Conservation (phyloP, 1,140 invertebrate genomes). For the Drosophila neocordata region DNA sequence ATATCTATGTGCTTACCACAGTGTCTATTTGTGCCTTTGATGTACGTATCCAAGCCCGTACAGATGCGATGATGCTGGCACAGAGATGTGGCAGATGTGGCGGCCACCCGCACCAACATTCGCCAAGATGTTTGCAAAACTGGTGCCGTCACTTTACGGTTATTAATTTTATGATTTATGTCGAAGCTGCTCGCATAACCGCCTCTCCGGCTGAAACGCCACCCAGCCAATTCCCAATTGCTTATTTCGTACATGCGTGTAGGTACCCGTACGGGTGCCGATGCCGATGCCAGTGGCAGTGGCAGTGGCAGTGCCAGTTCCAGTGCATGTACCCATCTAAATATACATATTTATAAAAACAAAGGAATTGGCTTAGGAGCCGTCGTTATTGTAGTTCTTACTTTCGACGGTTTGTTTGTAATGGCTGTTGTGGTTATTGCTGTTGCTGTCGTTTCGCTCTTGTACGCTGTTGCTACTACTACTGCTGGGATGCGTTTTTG, state of each 20-base stretch:
- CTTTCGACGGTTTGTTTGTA: slow-evolving; percentile 18
- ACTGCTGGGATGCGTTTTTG: slow-evolving; percentile 68
- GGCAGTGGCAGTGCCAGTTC: too few species aligned
- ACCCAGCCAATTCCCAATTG: slow-evolving; percentile 17
- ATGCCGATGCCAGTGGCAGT: not conserved
- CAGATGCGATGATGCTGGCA: slow-evolving; percentile 17
- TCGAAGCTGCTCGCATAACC: slow-evolving; percentile 76
- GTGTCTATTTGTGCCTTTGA: slow-evolving; percentile 53
- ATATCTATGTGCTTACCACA: slow-evolving; percentile 34
- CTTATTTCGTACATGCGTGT: slow-evolving; percentile 15
- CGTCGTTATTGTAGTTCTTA: slow-evolving; percentile 33
- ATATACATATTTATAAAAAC: slow-evolving; percentile 29
- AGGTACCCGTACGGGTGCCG: not conserved
- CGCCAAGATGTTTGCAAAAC: slow-evolving; percentile 67
- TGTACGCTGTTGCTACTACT: slow-evolving; percentile 44
- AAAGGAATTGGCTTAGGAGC: slow-evolving; percentile 41
- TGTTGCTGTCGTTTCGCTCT: slow-evolving; percentile 41
- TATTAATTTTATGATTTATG: slow-evolving; percentile 82
- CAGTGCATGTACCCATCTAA: not conserved
- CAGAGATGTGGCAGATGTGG: slow-evolving; percentile 11
- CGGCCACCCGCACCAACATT: slow-evolving; percentile 66
- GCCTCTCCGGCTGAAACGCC: slow-evolving; percentile 23
- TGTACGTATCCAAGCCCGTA: slow-evolving; percentile 36
- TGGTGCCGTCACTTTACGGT: slow-evolving; percentile 81
- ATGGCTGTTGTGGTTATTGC: slow-evolving; percentile 47